Percentiles rank a stretch among this genome's conserved stretches.
These are phyloP conservation scores for Sandelia bainsii DNA, from an alignment of 2,797 vertebrate genomes.

Conservation along the genomic window DNA sequence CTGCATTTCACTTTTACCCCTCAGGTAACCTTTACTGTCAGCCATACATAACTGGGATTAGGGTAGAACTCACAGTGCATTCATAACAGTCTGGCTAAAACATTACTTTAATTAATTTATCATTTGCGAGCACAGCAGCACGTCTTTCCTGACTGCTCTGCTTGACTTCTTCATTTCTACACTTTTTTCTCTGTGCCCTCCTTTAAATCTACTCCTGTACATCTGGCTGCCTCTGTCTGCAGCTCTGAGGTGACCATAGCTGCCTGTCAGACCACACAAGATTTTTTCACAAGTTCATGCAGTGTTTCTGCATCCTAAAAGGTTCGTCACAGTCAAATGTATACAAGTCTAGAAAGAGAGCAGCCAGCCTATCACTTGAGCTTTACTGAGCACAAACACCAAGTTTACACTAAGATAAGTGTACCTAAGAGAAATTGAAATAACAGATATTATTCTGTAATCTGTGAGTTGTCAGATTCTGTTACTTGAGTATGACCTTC, in stretches of 20 bases:
- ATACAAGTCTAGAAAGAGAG: neutral
- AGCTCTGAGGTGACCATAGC: conserved; percentile 39
- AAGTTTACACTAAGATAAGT: no score
- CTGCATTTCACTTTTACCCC: conserved; percentile 67
- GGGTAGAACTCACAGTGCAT: conserved; percentile 34
- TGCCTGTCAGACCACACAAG: conserved; percentile 53
- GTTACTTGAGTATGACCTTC: neutral
- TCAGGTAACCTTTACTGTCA: conserved; percentile 62
- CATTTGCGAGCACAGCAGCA: conserved; percentile 45
- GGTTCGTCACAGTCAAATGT: no score
- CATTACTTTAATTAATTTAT: conserved; percentile 62
- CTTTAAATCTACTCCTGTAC: conserved; percentile 22
- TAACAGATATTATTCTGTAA: no score
- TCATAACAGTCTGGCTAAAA: conserved; percentile 52
- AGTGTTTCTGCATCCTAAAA: conserved; percentile 8
- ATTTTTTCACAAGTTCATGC: conserved; percentile 43
- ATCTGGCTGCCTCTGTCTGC: conserved; percentile 45
- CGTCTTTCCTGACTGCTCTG: conserved; percentile 38
- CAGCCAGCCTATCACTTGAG: neutral
- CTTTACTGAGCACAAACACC: neutral
- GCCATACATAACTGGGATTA: conserved; percentile 49
- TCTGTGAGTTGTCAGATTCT: neutral
- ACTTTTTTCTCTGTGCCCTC: conserved; percentile 18
- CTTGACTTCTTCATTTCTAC: conserved; percentile 50
- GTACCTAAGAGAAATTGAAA: no score